These are phyloP conservation scores for Scomber colias DNA, from an alignment of 2,113 vertebrate species.

Conservation along the genomic window DNA sequence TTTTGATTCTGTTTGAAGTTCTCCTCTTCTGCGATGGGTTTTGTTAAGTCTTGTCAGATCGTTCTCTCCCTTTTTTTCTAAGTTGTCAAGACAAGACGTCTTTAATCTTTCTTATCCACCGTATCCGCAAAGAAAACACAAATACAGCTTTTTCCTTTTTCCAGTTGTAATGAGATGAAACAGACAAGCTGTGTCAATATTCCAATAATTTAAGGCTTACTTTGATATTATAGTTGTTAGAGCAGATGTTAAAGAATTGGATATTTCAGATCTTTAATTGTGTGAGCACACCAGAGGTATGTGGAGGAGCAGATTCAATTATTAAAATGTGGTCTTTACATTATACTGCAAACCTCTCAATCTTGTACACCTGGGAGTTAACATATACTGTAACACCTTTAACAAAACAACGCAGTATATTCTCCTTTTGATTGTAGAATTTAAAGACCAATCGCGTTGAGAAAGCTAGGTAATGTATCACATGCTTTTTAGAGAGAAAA, in stretches of 20 bases:
- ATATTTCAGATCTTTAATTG: slow-evolving; percentile 65
- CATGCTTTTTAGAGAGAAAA: slow-evolving; percentile 2
- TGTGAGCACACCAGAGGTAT: slow-evolving; percentile 16
- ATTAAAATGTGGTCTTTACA: slow-evolving; percentile 36
- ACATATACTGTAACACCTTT: slow-evolving; percentile 4
- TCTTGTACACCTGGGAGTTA: slow-evolving; percentile 21
- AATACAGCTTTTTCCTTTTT: slow-evolving; percentile 47
- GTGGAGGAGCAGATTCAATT: slow-evolving; percentile 34
- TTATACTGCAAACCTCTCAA: slow-evolving; percentile 5
- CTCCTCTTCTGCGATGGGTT: slow-evolving; percentile 61
- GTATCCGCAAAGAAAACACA: slow-evolving; percentile 63
- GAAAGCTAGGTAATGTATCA: not conserved
- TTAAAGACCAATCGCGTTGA: slow-evolving; percentile 9
- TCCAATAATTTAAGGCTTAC: slow-evolving; percentile 53
- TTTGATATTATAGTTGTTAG: slow-evolving; percentile 58
- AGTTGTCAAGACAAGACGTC: slow-evolving; percentile 77
- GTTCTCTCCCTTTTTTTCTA: slow-evolving; percentile 57
- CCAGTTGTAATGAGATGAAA: slow-evolving; percentile 55
- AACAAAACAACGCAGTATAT: slow-evolving; percentile 2
- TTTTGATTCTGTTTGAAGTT: slow-evolving; percentile 78
- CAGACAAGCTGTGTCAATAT: slow-evolving; percentile 48
- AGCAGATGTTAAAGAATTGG: slow-evolving; percentile 51
- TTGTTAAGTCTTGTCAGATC: slow-evolving; percentile 78
- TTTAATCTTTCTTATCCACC: slow-evolving; percentile 75
- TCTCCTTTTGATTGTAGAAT: not conserved